Percentiles rank a stretch among this genome's conserved stretches.
phyloP scores from a whole-genome alignment of 2,888 invertebrate genomes.

The Apamea crenata region DNA sequence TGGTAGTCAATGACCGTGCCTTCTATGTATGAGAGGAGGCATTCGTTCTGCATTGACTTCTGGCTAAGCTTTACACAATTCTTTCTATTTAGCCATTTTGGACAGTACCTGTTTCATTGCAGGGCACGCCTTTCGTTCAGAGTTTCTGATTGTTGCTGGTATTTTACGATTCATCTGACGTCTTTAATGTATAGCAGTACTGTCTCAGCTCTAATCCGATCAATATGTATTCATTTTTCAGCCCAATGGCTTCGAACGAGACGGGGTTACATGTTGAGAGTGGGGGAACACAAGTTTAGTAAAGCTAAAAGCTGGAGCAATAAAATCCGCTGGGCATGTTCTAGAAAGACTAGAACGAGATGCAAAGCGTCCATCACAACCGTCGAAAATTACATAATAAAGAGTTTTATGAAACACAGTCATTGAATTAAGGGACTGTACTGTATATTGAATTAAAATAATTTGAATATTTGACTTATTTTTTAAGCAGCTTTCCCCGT shows the following conservation, averaged over 20 bases:
- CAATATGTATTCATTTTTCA: conserved; percentile 11
- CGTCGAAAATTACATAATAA: conserved; percentile 18
- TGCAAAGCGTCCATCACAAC: conserved; percentile 45
- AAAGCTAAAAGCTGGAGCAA: conserved; percentile 9
- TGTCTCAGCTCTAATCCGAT: neutral
- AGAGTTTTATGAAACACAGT: conserved; percentile 31
- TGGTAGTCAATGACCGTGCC: neutral
- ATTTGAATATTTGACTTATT: neutral
- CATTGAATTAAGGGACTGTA: conserved; percentile 23
- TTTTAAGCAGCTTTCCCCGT: neutral
- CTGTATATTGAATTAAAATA: neutral
- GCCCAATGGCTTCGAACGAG: conserved; percentile 27
- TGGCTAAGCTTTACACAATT: neutral
- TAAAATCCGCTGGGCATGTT: conserved; percentile 32
- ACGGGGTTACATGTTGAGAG: conserved; percentile 19
- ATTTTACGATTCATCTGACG: neutral
- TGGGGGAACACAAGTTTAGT: conserved; percentile 33
- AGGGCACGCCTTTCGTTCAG: neutral
- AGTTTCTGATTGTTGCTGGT: too few relatives aligned
- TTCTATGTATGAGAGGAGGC: neutral
- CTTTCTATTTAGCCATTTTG: neutral
- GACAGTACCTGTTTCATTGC: neutral
- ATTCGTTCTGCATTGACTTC: neutral
- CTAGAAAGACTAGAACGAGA: conserved; percentile 25
- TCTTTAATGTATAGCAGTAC: neutral